Evolutionary conservation across 2,888 invertebrate genomes (phyloP).

Genomic region (Ophion ellenae): DNA sequence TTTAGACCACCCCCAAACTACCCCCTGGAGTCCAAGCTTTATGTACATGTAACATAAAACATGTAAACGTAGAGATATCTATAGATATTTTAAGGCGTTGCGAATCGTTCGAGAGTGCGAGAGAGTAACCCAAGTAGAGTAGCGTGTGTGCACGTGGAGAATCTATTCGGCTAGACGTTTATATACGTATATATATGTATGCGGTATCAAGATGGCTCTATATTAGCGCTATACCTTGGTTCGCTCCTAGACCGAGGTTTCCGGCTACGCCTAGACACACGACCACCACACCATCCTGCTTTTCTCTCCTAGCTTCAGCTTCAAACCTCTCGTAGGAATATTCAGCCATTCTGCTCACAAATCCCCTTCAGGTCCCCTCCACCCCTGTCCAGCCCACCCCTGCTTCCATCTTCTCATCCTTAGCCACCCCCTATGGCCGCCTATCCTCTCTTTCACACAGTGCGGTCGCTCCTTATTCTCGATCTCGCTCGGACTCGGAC

Average conservation of each 20-base stretch:
- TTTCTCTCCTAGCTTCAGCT: conserved; percentile 64
- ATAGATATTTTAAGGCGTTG: conserved; percentile 30
- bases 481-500: conserved; percentile 61
- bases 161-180: conserved; percentile 57
- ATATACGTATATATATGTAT: conserved; percentile 41
- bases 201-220: conserved; percentile 75
- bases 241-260: conserved; percentile 75
- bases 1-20: conserved; percentile 63
- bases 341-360: conserved; percentile 76
- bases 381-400: conserved; percentile 35
- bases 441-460: conserved; percentile 21
- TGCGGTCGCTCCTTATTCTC: conserved; percentile 56
- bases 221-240: conserved; percentile 78
- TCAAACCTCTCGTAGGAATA: conserved; percentile 78
- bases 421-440: background rate
- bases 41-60: conserved; percentile 38
- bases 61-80: conserved; percentile 18
- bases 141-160: conserved; percentile 53
- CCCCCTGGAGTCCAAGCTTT: conserved; percentile 54
- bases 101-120: conserved; percentile 55
- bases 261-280: conserved; percentile 75
- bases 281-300: conserved; percentile 59
- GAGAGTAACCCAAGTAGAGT: conserved; percentile 59
- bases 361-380: conserved; percentile 67
- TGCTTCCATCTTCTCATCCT: conserved; percentile 17